phyloP scores from a whole-genome alignment of 2,888 invertebrate genomes.

The Volucella zonaria region DNA sequence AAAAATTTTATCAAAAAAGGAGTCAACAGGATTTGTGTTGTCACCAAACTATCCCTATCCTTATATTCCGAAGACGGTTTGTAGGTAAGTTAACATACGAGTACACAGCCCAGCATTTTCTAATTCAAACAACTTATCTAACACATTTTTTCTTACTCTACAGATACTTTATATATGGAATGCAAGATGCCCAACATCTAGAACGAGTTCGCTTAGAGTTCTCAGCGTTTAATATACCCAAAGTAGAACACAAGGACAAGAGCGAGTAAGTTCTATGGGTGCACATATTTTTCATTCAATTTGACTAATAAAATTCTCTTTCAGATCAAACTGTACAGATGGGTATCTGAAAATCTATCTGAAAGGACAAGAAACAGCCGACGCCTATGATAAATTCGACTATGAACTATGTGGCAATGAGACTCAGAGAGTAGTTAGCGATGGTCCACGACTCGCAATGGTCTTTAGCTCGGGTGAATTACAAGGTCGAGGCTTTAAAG shows the following conservation, averaged over 20 bases:
- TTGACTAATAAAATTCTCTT: background rate
- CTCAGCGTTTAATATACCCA: constrained; percentile 94
- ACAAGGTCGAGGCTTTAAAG: constrained; percentile 94
- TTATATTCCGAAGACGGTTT: constrained; percentile 97
- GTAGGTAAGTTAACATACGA: constrained; percentile 85
- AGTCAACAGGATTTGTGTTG: constrained; percentile 95
- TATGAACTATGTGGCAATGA: constrained; percentile 95
- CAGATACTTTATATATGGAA: constrained; percentile 97
- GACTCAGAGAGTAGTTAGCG: constrained; percentile 92
- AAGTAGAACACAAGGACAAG: constrained; percentile 86
- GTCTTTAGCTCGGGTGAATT: constrained; percentile 96
- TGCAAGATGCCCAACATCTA: constrained; percentile 98
- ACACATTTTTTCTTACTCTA: background rate
- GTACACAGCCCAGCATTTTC: no score
- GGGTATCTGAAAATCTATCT: constrained; percentile 95
- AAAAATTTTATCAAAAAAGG: constrained; percentile 96
- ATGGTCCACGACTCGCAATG: constrained; percentile 96
- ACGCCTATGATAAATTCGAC: constrained; percentile 96
- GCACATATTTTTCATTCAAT: background rate
- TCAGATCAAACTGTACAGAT: constrained; percentile 89
- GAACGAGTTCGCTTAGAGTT: constrained; percentile 96
- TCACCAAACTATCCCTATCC: constrained; percentile 98
- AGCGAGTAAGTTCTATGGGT: constrained; percentile 87
- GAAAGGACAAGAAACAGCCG: constrained; percentile 95
- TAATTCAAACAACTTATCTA: no score